These are phyloP conservation scores for Venturia canescens DNA, from an alignment of 1,140 invertebrate genomes.

Conservation along the genomic window DNA sequence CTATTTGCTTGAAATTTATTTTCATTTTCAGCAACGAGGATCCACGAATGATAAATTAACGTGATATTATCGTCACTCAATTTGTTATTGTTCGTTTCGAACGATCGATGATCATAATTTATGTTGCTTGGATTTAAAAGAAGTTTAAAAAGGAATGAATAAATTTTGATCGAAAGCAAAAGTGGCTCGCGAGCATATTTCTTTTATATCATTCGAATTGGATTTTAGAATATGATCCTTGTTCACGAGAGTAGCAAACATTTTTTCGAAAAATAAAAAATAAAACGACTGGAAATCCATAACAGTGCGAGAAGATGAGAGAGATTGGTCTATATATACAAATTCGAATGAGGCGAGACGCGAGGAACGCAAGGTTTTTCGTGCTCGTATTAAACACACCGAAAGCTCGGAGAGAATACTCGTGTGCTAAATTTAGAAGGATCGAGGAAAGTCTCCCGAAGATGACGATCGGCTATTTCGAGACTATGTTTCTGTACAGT, in stretches of 20 bases:
- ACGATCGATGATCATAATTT: too few species aligned
- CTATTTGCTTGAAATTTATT: background rate
- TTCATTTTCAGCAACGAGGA: background rate
- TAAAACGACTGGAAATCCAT: background rate
- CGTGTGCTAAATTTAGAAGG: constrained; percentile 60
- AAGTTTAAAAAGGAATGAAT: too few species aligned
- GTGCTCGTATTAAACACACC: constrained; percentile 40
- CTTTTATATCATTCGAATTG: too few species aligned
- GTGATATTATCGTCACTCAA: too few species aligned
- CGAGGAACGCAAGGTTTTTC: constrained; percentile 31
- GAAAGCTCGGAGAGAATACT: constrained; percentile 19
- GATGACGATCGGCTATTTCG: constrained; percentile 68
- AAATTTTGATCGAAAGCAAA: too few species aligned
- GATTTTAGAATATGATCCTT: too few species aligned
- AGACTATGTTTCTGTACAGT: constrained; percentile 45
- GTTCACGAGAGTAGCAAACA: too few species aligned
- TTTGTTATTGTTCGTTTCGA: too few species aligned
- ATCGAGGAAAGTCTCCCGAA: constrained; percentile 65
- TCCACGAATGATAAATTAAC: background rate
- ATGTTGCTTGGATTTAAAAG: too few species aligned
- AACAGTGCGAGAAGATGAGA: background rate
- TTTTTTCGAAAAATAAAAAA: background rate
- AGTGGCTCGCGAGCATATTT: too few species aligned
- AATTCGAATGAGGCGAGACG: constrained; percentile 25
- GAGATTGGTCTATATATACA: constrained; percentile 32